Conservation (phyloP, 2,113 vertebrate genomes). For the Ginglymostoma cirratum region DNA sequence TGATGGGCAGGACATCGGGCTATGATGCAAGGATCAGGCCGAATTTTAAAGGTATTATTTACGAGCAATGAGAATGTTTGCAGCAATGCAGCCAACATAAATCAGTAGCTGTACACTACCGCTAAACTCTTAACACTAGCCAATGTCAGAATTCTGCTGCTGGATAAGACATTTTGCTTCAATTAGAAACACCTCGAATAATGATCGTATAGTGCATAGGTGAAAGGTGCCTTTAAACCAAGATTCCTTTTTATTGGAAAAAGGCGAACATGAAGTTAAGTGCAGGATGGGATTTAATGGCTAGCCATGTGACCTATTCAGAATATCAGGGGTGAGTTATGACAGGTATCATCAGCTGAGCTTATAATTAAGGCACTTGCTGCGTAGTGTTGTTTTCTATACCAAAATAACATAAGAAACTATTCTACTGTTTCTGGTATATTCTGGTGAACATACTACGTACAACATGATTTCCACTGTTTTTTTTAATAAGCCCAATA, state of each 20-base stretch:
- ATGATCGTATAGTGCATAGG: no score
- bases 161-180: not conserved
- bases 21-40: constrained; percentile 97
- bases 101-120: not conserved
- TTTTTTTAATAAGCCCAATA: constrained; percentile 6
- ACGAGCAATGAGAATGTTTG: not conserved
- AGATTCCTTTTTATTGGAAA: not conserved
- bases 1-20: constrained; percentile 95
- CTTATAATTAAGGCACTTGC: no score
- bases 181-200: not conserved
- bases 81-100: not conserved
- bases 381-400: not conserved
- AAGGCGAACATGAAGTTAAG: not conserved
- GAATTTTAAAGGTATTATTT: constrained; percentile 89
- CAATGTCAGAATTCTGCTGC: not conserved
- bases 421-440: not conserved
- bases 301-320: not conserved
- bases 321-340: not conserved
- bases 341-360: not conserved
- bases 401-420: not conserved
- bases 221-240: not conserved
- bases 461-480: not conserved
- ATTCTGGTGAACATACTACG: no score
- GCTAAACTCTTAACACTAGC: not conserved
- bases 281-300: not conserved